Evolutionary conservation across 2,113 vertebrate genomes (phyloP), one percentile per base, ranked within the genome.

Genomic region (Trematomus loennbergii): DNA sequence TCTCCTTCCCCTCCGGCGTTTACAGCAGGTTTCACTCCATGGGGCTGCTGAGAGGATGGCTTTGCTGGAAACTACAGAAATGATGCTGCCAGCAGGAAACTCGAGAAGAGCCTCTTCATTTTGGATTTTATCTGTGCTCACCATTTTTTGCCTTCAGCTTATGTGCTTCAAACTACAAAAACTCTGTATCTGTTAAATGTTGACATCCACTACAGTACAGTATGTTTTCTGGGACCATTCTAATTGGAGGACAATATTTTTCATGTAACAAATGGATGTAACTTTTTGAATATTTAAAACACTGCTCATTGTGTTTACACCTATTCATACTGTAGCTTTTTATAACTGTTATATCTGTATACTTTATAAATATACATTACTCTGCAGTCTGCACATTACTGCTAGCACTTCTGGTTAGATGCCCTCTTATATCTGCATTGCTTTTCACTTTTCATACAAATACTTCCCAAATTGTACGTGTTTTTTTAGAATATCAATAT

Each of bases 1-100:
- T 22, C 29, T 68, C 20, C 55, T 18, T 50, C 57, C 76, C 78
- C 73, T 69, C 85, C 45, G 70, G 85, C 81, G 2, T n/a, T 72
- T 58, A 16, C 75, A 68, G 69, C 65, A 59, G 65, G 60, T 72
- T 68, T 83, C 83, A 17, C 81, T 77, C 83, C 65, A 40, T 0
- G 25, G 48, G 52, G 60, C 4, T 57, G 69, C 78, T 49, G 78
- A 45, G 52, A 54, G 70, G 59, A 18, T 10, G 0, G 49, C 78
- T 87, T 84, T 59, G 72, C 81, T 75, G 78, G 12, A 73, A 65
- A 59, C 55, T 48, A 70, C 72, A 75, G 67, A 79, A 60, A 62
- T 15, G 18, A 50, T 0, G 53, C 71, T 69, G 58, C 57, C 86
- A 83, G 82, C 78, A 84, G 83, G 84, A 84, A 58, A n/a, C 58